Evolutionary conservation across 2,888 invertebrate species (phyloP).

Genomic region (Nebria salina): DNA sequence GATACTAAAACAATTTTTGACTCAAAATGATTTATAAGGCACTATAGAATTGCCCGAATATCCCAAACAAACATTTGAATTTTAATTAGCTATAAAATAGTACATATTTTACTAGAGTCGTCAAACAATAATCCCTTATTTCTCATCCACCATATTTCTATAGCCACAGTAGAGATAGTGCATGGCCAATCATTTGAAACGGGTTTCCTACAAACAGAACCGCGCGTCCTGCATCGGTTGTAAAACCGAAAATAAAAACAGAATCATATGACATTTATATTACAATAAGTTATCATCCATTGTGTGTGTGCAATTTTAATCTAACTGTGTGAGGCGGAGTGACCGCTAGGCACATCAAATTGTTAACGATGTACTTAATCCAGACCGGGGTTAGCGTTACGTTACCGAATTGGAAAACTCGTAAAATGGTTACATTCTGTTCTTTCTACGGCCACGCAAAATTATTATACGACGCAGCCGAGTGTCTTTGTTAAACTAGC

Average conservation of each 20-base stretch:
- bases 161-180: not conserved
- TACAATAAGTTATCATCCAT: constrained; percentile 44
- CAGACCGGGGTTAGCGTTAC: not conserved
- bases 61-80: not conserved
- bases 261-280: constrained; percentile 46
- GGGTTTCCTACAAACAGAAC: constrained; percentile 25
- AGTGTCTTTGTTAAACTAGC: not conserved
- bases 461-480: not conserved
- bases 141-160: not conserved
- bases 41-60: not conserved
- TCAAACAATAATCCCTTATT: constrained; percentile 8
- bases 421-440: constrained; percentile 22
- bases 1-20: not conserved
- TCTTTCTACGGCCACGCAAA: not conserved
- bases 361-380: constrained; percentile 42
- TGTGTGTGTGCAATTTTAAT: constrained; percentile 34
- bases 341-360: constrained; percentile 37
- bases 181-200: constrained; percentile 17
- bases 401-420: constrained; percentile 10
- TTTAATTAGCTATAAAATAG: not conserved
- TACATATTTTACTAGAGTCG: not conserved
- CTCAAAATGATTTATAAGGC: not conserved
- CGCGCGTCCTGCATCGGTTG: constrained; percentile 21
- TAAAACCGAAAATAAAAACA: constrained; percentile 40
- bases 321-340: constrained; percentile 4